Base-by-base conservation (phyloP, 1,140 invertebrate genomes). In the Drosophila ohnishii region DNA sequence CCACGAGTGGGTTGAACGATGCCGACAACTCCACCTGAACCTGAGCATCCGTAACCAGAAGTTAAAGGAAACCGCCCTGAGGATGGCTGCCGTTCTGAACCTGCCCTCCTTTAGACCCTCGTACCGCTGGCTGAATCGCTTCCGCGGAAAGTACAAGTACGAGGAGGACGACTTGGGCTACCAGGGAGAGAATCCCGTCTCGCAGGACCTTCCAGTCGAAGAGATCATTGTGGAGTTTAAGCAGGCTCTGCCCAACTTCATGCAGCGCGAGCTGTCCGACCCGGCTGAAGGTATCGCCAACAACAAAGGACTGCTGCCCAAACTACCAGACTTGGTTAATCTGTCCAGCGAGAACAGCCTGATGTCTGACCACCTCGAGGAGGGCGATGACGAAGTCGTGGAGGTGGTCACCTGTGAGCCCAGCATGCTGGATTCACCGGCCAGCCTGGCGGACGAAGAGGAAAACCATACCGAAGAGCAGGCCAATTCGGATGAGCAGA, bases 161-260 rank as follows among this genome's bases (percentile, higher is more conserved):
- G 90, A 90, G 16, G 84, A 73, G 10, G 84, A 85, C 7, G 90
- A 91, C 39, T 47, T 91, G 66, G 90, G 86, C 8, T 81, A 77
- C 32, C 71, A 65, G 16, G 79, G 78, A 13, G 10, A 53, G 5
- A 56, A 51, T 58, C 58, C 78, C 10, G 25, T 88, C 0, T 28
- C 44, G 2, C 74, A 72, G 16, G 73, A 71, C 13, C 35, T 91
- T 22, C 73, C 86, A 0, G 83, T 91, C 22, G 90, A 91, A 19
- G 86, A 91, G 44, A 91, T 91, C 10, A 91, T 91, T 35, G 85
- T 91, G 4, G 90, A 91, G 62, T 91, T 82, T 28, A 91, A 90
- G 55, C 74, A 86, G 25, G 62, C 81, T 0, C 34, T 91, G 48
- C 90, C 90, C 3, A 91, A 90, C 67, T 91, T 91, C 14, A 91